Evolutionary conservation across 2,797 vertebrate species (phyloP), one percentile per base, ranked within the genome.

Genomic region (Pelodytes ibericus): DNA sequence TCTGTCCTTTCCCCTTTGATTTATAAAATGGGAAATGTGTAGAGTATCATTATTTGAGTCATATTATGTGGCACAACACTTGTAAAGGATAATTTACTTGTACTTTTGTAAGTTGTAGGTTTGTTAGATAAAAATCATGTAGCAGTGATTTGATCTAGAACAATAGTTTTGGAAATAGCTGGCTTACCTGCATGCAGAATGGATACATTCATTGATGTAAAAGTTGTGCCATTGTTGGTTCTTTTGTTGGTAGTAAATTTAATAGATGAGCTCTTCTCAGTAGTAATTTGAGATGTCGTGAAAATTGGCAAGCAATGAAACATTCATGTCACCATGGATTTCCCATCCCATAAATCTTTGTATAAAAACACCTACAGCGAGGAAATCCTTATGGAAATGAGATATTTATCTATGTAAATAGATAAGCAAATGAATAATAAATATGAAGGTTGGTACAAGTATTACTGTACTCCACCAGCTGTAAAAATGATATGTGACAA

Each of bases 291-390:
- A 39, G 36, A 60, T 60, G 56, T 75, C 63, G 66, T 58, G 16
- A 67, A 74, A 36, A 66, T 27, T 60, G 53, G 33, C 64, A 68
- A 41, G 41, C 47, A 61, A 75, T 60, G 11, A 59, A 26, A 75
- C 13, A 57, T 64, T 56, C 33, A 26, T 57, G 3, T 26, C 71
- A 62, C 61, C 10, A 39, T 18, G 47, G 47, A 64, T 33, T 56
- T 26, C 15, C 61, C 25, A 57, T 63, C 29, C 47, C 22, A 57
- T 64, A 62, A 56, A 73, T 65, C 31, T 64, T 26, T 56, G 4
- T 53, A 64, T 56, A 56, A 64, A 63, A 64, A 56, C 56, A 25
- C 49, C 61, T 33, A 39, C 36, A 30, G 9, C 16, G 71, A 27
- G 31, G 30, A 47, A 27, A 57, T 22, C n/a, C 60, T 64, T 39